A percentile compares a stretch with the other conserved stretches of the same genome.
These are phyloP conservation scores for Drusus annulatus DNA, from an alignment of 1,140 invertebrate genomes.

Conservation along the genomic window DNA sequence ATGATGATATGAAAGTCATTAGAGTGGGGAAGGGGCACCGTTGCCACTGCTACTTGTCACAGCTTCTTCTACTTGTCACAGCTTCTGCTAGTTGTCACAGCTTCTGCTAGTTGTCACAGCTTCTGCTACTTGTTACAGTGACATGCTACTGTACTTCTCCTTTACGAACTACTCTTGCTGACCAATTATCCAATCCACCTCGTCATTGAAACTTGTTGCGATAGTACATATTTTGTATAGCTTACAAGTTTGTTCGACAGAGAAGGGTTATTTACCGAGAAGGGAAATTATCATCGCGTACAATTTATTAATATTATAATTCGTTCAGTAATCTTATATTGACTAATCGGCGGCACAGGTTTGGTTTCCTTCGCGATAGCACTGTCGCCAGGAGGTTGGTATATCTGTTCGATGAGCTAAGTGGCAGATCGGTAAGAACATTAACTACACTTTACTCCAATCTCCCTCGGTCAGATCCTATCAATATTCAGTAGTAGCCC, in stretches of 20 bases:
- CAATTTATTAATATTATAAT: too few species aligned
- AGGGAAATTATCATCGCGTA: background rate
- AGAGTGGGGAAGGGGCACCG: slow-evolving; percentile 2
- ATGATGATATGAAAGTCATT: slow-evolving; percentile 1
- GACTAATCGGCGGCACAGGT: too few species aligned
- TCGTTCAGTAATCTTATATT: too few species aligned
- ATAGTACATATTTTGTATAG: background rate
- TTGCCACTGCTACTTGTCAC: background rate
- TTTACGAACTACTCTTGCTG: background rate
- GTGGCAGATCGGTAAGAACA: too few species aligned
- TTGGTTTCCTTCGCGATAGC: too few species aligned
- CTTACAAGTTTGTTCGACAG: background rate
- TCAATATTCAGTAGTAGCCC: too few species aligned
- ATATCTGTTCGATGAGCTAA: too few species aligned
- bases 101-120: background rate
- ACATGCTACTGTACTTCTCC: too few species aligned
- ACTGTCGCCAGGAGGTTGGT: too few species aligned
- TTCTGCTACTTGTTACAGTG: background rate
- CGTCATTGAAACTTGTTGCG: slow-evolving; percentile 32
- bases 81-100: background rate
- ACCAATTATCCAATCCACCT: slow-evolving; percentile 28
- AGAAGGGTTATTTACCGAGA: background rate
- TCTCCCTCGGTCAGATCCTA: too few species aligned
- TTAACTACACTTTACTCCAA: too few species aligned
- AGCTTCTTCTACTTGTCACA: background rate